Evolutionary conservation across 1,140 invertebrate genomes (phyloP).

Genomic region (Nilaparvata lugens): DNA sequence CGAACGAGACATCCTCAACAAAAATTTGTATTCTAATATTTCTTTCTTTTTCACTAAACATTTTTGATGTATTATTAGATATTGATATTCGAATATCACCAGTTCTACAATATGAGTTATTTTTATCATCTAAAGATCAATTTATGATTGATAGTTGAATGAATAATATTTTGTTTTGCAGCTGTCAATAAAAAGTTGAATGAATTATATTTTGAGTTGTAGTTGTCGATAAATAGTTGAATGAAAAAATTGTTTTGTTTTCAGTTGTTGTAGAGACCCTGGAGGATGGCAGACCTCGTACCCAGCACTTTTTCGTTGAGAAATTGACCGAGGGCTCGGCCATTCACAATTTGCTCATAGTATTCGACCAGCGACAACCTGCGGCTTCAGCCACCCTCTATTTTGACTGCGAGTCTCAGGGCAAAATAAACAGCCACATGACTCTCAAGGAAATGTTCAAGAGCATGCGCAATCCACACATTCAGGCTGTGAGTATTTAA

Average conservation of each 20-base stretch:
- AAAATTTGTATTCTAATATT: too few relatives aligned
- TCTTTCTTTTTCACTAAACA: too few relatives aligned
- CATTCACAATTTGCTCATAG: slow-evolving; percentile 42
- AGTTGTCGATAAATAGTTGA: too few relatives aligned
- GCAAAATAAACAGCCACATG: slow-evolving; percentile 39
- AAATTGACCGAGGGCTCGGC: slow-evolving; percentile 38
- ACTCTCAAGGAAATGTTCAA: slow-evolving; percentile 40
- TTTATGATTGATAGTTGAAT: too few relatives aligned
- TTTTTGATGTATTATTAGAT: too few relatives aligned
- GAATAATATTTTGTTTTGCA: too few relatives aligned
- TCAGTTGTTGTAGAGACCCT: slow-evolving; percentile 50
- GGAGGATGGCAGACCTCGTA: slow-evolving; percentile 37
- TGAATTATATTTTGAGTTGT: too few relatives aligned
- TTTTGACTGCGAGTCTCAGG: slow-evolving; percentile 46
- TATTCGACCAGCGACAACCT: slow-evolving; percentile 42
- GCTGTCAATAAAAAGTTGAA: too few relatives aligned
- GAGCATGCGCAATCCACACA: slow-evolving; percentile 30
- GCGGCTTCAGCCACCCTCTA: slow-evolving; percentile 44
- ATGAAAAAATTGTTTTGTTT: slow-evolving; percentile 25
- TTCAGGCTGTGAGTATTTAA: slow-evolving; percentile 35
- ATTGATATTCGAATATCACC: too few relatives aligned
- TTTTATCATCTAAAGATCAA: too few relatives aligned
- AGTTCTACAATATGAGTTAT: too few relatives aligned
- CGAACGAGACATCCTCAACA: too few relatives aligned
- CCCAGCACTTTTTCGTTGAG: slow-evolving; percentile 44